Percentiles rank a stretch among this genome's conserved stretches.
Conservation (phyloP, 1,140 invertebrate genomes). For the Cheumatopsyche charites region DNA sequence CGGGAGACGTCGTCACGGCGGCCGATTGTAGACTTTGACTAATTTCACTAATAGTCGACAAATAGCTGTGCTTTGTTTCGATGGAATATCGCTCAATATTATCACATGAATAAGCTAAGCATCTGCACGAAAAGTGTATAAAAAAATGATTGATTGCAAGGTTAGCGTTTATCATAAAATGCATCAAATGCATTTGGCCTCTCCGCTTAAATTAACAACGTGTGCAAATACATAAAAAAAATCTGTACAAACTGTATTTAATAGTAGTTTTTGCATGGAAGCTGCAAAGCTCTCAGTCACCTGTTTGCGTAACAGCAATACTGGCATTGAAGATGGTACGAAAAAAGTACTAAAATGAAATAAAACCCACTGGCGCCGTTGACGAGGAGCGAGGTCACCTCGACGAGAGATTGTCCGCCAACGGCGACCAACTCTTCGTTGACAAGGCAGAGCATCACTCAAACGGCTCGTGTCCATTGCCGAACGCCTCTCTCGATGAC, state of each 20-base stretch:
- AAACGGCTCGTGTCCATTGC: slow-evolving; percentile 28
- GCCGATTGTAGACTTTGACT: neutral
- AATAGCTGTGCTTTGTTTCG: no score
- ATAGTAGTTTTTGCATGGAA: slow-evolving; percentile 16
- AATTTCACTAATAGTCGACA: no score
- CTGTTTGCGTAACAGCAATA: slow-evolving; percentile 31
- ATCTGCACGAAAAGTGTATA: no score
- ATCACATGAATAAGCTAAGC: no score
- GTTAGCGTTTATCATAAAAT: no score
- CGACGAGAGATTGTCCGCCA: slow-evolving; percentile 10
- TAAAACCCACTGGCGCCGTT: slow-evolving; percentile 13
- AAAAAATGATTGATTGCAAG: no score
- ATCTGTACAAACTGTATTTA: slow-evolving; percentile 2
- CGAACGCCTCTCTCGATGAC: slow-evolving; percentile 17
- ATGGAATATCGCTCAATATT: no score
- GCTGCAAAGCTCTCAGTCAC: slow-evolving; percentile 5
- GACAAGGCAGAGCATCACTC: slow-evolving; percentile 31
- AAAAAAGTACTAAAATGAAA: slow-evolving; percentile 28
- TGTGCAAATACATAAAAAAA: no score
- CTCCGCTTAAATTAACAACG: no score
- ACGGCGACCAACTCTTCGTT: slow-evolving; percentile 23
- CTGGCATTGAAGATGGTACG: slow-evolving; percentile 21
- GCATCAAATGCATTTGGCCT: no score
- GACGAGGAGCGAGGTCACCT: slow-evolving; percentile 38
- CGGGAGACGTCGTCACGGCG: slow-evolving; percentile 12